Evolutionary conservation across 2,113 vertebrate species (phyloP).

Genomic region (Aleadryas rufinucha): DNA sequence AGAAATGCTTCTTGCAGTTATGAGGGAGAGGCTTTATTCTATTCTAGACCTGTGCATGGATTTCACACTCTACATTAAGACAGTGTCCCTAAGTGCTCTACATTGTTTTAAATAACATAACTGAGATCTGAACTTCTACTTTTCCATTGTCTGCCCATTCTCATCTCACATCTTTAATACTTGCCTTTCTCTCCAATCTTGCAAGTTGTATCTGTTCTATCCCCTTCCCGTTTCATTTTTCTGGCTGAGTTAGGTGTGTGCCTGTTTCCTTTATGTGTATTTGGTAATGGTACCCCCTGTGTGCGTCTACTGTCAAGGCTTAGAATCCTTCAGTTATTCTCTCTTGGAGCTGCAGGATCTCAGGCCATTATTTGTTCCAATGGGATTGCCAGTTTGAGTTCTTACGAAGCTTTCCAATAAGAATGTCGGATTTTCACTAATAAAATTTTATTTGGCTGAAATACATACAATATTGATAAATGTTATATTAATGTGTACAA

Average conservation of each 20-base stretch:
- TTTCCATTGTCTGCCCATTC: not conserved
- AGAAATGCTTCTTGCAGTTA: not conserved
- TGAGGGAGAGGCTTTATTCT: not conserved
- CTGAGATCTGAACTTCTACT: not conserved
- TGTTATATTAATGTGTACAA: not conserved
- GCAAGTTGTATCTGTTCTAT: fast-evolving
- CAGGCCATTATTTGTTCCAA: not conserved
- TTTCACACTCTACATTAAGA: not conserved
- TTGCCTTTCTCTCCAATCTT: not conserved
- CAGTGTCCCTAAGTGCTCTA: not conserved
- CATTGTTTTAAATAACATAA: not conserved
- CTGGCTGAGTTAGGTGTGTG: not conserved
- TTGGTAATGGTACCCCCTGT: not conserved
- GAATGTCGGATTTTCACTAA: not conserved
- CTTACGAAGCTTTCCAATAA: not conserved
- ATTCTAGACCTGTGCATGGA: not conserved
- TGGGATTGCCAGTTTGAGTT: not conserved
- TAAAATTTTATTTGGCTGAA: constrained; percentile 38
- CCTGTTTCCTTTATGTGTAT: not conserved
- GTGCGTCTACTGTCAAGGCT: not conserved
- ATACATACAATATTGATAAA: constrained; percentile 39
- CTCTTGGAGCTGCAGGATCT: not conserved
- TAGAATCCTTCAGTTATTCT: not conserved
- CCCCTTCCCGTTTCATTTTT: fast-evolving
- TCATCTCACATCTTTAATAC: not conserved